These are phyloP conservation scores for Plagiodera versicolora DNA, from an alignment of 2,888 invertebrate species.

Conservation along the genomic window DNA sequence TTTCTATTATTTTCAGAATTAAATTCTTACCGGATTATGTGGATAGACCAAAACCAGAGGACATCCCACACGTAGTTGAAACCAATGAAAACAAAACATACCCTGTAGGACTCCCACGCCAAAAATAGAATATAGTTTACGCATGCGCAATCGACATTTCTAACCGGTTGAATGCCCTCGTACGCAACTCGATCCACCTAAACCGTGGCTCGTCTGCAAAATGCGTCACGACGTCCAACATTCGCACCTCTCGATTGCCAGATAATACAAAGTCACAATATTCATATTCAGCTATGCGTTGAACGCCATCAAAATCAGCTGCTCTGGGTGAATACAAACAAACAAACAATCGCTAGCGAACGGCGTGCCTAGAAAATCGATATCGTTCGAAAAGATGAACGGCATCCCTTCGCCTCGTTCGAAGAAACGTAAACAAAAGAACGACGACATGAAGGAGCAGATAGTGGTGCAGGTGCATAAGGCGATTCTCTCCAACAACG, in stretches of 20 bases:
- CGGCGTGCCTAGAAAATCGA: neutral
- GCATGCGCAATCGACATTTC: constrained; percentile 13
- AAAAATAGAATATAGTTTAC: constrained; percentile 17
- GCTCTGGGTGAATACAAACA: constrained; percentile 20
- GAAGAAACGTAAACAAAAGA: constrained; percentile 47
- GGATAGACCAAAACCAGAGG: too few species aligned
- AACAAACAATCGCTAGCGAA: constrained; percentile 17
- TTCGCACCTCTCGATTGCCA: neutral
- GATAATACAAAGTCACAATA: neutral
- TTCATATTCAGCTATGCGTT: neutral
- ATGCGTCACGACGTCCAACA: neutral
- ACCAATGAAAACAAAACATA: too few species aligned
- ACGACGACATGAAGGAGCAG: constrained; percentile 52
- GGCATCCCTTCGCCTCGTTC: constrained; percentile 38
- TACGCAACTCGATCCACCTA: neutral
- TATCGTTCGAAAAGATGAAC: constrained; percentile 12
- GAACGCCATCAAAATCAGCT: neutral
- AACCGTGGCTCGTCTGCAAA: neutral
- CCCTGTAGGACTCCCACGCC: constrained; percentile 40
- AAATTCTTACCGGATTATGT: too few species aligned
- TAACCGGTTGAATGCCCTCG: constrained; percentile 23
- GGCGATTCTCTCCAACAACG: constrained; percentile 45
- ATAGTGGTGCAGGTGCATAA: constrained; percentile 54
- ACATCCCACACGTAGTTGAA: too few species aligned
- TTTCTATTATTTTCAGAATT: too few species aligned